Conservation (phyloP, 64 coral and sea anemone genomes). For the Stichodactyla mertensii region DNA sequence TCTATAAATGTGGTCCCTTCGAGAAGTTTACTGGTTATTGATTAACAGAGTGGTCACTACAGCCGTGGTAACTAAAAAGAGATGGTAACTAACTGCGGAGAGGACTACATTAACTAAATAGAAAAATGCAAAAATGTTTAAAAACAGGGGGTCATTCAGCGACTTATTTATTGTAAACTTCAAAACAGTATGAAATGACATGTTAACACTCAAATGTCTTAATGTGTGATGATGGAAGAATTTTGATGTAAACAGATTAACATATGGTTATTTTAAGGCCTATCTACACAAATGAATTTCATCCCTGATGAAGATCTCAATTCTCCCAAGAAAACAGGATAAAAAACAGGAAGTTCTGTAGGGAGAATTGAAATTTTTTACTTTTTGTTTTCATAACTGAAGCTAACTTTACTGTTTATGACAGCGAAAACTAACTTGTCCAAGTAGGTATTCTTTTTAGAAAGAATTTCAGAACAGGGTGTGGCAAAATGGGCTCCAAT, state of each 20-base stretch:
- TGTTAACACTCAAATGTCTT: constrained; percentile 1
- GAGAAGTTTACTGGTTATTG: too few species aligned
- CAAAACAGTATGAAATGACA: constrained; percentile 21
- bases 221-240: background rate
- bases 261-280: background rate
- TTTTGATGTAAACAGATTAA: background rate
- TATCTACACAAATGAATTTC: constrained; percentile 8
- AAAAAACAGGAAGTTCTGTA: background rate
- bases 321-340: background rate
- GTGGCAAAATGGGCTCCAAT: background rate
- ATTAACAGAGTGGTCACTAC: too few species aligned
- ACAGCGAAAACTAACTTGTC: background rate
- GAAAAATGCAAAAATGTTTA: background rate
- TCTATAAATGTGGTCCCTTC: too few species aligned
- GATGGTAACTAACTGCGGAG: too few species aligned
- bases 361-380: background rate
- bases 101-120: too few species aligned
- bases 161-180: constrained; percentile 23
- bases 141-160: background rate
- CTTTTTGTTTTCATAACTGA: background rate
- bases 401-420: background rate
- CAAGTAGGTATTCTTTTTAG: background rate
- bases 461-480: background rate
- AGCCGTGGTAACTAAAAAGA: too few species aligned
- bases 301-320: constrained; percentile 10